Evolutionary conservation across 2,797 vertebrate genomes (phyloP).

Genomic region (Sebastes cheni): DNA sequence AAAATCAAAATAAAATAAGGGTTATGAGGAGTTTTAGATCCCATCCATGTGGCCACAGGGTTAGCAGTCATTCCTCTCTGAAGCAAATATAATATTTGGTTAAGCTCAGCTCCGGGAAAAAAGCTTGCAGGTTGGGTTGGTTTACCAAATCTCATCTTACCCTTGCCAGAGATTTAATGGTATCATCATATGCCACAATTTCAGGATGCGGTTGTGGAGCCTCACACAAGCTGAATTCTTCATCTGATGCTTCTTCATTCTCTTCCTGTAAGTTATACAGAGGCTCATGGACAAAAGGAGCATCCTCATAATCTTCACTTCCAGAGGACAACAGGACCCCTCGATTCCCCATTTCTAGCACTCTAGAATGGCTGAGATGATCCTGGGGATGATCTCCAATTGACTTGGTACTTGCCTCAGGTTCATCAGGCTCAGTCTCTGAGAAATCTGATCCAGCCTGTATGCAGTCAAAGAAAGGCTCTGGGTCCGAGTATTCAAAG

Average conservation of each 20-base stretch:
- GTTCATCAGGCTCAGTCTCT: conserved; percentile 68
- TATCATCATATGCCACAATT: conserved; percentile 66
- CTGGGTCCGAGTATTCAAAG: conserved; percentile 68
- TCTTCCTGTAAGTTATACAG: conserved; percentile 19
- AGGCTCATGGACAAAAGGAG: conserved; percentile 80
- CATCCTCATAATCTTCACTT: conserved; percentile 79
- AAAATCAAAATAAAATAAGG: conserved; percentile 48
- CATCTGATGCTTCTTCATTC: conserved; percentile 53
- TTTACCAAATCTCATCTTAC: conserved; percentile 81
- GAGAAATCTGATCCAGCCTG: conserved; percentile 71
- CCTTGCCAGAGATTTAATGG: conserved; percentile 84
- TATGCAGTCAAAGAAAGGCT: conserved; percentile 78
- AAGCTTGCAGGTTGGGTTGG: conserved; percentile 46
- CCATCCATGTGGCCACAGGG: conserved; percentile 46
- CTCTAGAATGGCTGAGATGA: background rate
- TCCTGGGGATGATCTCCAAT: background rate
- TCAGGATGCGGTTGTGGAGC: conserved; percentile 74
- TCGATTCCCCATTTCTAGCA: conserved; percentile 16
- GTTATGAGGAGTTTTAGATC: conserved; percentile 38
- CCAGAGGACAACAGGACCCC: conserved; percentile 64
- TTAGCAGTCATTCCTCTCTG: conserved; percentile 65
- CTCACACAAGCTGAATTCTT: conserved; percentile 74
- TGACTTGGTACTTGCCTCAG: conserved; percentile 1
- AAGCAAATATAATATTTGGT: conserved; percentile 47
- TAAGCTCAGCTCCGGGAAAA: conserved; percentile 57